Percentiles rank a stretch among this genome's conserved stretches.
Conservation (phyloP, 2,797 vertebrate species). For the Echeneis naucrates region DNA sequence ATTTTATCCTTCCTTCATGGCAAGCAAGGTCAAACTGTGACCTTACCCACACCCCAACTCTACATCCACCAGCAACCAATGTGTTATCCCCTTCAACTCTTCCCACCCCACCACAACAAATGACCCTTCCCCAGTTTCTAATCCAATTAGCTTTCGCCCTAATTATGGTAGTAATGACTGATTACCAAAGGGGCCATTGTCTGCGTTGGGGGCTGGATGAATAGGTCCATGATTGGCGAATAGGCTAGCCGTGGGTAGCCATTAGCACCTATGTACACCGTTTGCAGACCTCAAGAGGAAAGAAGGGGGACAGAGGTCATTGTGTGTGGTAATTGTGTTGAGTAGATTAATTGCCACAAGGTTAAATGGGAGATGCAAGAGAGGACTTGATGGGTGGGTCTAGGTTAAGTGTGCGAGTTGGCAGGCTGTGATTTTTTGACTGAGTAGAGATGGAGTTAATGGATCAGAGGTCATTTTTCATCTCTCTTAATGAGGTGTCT, state of each 20-base stretch:
- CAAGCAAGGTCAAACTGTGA: constrained; percentile 47
- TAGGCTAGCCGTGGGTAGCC: constrained; percentile 66
- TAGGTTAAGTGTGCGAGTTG: constrained; percentile 66
- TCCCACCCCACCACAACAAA: constrained; percentile 45
- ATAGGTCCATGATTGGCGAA: constrained; percentile 71
- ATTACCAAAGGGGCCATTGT: constrained; percentile 74
- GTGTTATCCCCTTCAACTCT: constrained; percentile 14
- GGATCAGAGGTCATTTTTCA: constrained; percentile 63
- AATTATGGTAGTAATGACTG: constrained; percentile 78
- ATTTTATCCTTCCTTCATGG: constrained; percentile 23
- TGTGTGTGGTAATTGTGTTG: constrained; percentile 67
- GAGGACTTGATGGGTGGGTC: constrained; percentile 57
- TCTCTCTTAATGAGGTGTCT: constrained; percentile 58
- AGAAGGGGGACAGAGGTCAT: constrained; percentile 55
- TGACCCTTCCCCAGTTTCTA: constrained; percentile 62
- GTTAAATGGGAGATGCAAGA: constrained; percentile 65
- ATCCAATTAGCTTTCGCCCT: constrained; percentile 79
- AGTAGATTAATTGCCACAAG: constrained; percentile 71
- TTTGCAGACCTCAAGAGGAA: constrained; percentile 60
- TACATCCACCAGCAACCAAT: constrained; percentile 17
- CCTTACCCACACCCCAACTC: constrained; percentile 10
- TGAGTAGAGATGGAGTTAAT: constrained; percentile 68
- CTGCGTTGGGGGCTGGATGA: constrained; percentile 61
- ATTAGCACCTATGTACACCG: constrained; percentile 75
- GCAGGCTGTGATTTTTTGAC: constrained; percentile 70